These are phyloP conservation scores for Carassius gibelio DNA, from an alignment of 2,113 vertebrate species.

Conservation along the genomic window DNA sequence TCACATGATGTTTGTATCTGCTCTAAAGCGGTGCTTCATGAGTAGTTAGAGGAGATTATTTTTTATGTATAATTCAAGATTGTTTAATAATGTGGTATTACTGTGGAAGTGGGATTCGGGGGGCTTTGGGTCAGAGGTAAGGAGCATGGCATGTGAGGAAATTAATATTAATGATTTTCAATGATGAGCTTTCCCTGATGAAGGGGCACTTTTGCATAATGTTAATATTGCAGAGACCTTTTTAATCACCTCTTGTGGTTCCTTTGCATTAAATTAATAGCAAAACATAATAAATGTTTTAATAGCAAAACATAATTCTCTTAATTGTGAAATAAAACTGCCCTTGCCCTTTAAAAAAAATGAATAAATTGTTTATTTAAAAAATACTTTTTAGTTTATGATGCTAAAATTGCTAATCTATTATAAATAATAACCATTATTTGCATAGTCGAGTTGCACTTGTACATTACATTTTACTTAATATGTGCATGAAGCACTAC, in stretches of 20 bases:
- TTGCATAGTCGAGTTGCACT: too few relatives aligned
- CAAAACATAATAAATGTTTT: background rate
- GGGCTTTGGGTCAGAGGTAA: background rate
- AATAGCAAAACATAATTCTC: background rate
- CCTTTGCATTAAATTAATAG: background rate
- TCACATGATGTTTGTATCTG: background rate
- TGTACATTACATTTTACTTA: too few relatives aligned
- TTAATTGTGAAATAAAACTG: background rate
- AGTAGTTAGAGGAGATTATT: background rate
- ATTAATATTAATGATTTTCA: constrained; percentile 13
- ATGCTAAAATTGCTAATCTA: too few relatives aligned
- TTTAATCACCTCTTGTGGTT: background rate
- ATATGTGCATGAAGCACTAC: too few relatives aligned
- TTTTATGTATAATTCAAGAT: background rate
- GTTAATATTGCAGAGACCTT: background rate
- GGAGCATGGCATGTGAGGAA: background rate
- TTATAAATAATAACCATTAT: too few relatives aligned
- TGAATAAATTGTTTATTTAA: background rate
- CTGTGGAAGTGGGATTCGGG: background rate
- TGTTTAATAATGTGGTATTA: background rate
- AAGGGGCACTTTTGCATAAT: background rate
- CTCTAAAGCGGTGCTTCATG: background rate
- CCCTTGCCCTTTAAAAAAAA: background rate
- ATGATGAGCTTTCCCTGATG: background rate
- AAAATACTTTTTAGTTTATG: too few relatives aligned